Conservation (phyloP, 2,888 invertebrate species). For the Ectemnius cavifrons region DNA sequence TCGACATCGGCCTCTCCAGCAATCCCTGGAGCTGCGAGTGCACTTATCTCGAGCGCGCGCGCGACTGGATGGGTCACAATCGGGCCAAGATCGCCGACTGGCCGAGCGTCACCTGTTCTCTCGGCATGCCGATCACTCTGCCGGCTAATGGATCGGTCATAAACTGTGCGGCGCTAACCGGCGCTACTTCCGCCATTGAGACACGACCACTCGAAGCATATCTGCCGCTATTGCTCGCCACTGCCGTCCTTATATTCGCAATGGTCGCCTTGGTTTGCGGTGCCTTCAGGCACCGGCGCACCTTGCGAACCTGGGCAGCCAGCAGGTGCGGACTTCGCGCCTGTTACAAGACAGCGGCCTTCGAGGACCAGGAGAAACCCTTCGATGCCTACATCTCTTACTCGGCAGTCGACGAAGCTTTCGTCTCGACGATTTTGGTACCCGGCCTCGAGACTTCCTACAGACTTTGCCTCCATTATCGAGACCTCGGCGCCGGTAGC, state of each 20-base stretch:
- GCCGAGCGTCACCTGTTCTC: constrained; percentile 85
- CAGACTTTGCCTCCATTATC: constrained; percentile 93
- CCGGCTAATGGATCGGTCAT: constrained; percentile 88
- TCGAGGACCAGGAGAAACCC: constrained; percentile 86
- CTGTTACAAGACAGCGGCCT: constrained; percentile 92
- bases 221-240: constrained; percentile 87
- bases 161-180: constrained; percentile 86
- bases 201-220: constrained; percentile 90
- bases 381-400: constrained; percentile 98
- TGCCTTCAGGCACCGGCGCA: constrained; percentile 89
- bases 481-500: constrained; percentile 92
- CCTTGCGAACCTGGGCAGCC: constrained; percentile 91
- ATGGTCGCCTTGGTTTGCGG: constrained; percentile 88
- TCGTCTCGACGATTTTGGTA: constrained; percentile 92
- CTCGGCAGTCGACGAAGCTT: constrained; percentile 94
- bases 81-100: constrained; percentile 90
- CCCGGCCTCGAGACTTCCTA: constrained; percentile 93
- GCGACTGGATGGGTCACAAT: constrained; percentile 88
- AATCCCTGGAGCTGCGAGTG: constrained; percentile 97
- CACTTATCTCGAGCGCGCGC: constrained; percentile 88
- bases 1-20: constrained; percentile 89
- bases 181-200: constrained; percentile 86
- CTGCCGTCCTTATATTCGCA: constrained; percentile 87
- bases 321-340: constrained; percentile 91
- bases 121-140: constrained; percentile 85